A percentile compares a stretch with the other conserved stretches of the same genome.
phyloP scores from a whole-genome alignment of 2,113 vertebrate genomes.

The Brachyhypopomus occidentalis region DNA sequence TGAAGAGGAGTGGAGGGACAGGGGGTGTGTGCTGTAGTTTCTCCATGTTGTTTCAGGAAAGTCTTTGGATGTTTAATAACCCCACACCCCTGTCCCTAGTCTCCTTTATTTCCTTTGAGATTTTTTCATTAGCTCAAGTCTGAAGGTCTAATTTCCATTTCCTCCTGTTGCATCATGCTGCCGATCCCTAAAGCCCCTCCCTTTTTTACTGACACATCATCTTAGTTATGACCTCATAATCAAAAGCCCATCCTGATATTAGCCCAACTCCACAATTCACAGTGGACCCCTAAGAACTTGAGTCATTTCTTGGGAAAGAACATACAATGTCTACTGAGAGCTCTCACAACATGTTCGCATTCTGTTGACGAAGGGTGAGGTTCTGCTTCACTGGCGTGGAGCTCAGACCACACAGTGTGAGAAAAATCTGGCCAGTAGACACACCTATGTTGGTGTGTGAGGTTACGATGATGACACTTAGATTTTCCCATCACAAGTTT shows the following conservation, averaged over 20 bases:
- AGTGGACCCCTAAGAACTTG: slow-evolving; percentile 44
- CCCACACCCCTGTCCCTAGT: slow-evolving; percentile 19
- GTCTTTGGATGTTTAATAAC: slow-evolving; percentile 43
- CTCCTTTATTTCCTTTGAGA: slow-evolving; percentile 1
- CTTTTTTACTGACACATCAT: slow-evolving; percentile 64
- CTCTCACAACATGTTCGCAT: slow-evolving; percentile 58
- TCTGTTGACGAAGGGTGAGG: slow-evolving; percentile 81
- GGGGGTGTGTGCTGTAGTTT: slow-evolving; percentile 26
- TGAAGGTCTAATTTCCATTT: not conserved
- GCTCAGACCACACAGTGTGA: slow-evolving; percentile 76
- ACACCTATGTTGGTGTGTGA: slow-evolving; percentile 67
- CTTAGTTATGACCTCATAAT: slow-evolving; percentile 54
- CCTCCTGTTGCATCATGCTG: slow-evolving; percentile 50
- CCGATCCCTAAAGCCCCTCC: slow-evolving; percentile 53
- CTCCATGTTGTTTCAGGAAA: slow-evolving; percentile 50
- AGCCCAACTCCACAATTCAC: slow-evolving; percentile 51
- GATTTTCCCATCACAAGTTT: slow-evolving; percentile 21
- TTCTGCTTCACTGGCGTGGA: slow-evolving; percentile 67
- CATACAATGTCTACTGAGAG: slow-evolving; percentile 58
- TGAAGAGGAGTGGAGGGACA: not conserved
- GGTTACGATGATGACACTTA: slow-evolving; percentile 48
- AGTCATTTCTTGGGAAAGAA: slow-evolving; percentile 70
- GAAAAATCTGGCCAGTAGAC: slow-evolving; percentile 70
- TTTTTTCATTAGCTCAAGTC: not conserved
- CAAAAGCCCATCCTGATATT: slow-evolving; percentile 54